These are phyloP conservation scores for Vultur gryphus DNA, from an alignment of 2,797 vertebrate species.

Conservation along the genomic window DNA sequence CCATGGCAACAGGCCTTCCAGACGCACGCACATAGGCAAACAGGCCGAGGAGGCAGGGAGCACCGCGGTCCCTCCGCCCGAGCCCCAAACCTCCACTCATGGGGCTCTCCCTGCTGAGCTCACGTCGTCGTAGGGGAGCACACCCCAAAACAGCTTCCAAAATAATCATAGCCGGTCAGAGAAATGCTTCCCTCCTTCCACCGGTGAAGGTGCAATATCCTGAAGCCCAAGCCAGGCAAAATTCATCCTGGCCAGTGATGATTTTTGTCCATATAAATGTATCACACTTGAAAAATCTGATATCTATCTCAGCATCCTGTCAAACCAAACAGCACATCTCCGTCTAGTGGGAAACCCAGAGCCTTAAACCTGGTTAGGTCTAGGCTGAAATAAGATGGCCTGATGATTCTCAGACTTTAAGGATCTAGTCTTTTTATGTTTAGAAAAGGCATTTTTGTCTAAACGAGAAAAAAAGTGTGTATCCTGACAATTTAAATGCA, in stretches of 20 bases:
- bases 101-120: not conserved
- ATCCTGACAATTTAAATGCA: not conserved
- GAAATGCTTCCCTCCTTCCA: not conserved
- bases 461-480: not conserved
- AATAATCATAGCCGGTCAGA: not conserved
- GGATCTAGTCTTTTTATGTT: not conserved
- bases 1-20: constrained; percentile 64
- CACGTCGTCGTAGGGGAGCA: not conserved
- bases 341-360: not conserved
- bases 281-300: not conserved
- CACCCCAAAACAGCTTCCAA: not conserved
- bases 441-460: not conserved
- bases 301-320: not conserved
- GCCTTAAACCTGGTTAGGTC: not conserved
- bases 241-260: not conserved
- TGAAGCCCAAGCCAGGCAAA: not conserved
- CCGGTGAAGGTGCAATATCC: not conserved
- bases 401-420: not conserved
- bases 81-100: not conserved
- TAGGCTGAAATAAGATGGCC: not conserved
- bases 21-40: not conserved
- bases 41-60: not conserved
- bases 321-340: not conserved
- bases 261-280: not conserved
- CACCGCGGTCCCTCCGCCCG: fast-evolving